These are phyloP conservation scores for Deilephila elpenor DNA, from an alignment of 2,888 invertebrate species.

Conservation along the genomic window DNA sequence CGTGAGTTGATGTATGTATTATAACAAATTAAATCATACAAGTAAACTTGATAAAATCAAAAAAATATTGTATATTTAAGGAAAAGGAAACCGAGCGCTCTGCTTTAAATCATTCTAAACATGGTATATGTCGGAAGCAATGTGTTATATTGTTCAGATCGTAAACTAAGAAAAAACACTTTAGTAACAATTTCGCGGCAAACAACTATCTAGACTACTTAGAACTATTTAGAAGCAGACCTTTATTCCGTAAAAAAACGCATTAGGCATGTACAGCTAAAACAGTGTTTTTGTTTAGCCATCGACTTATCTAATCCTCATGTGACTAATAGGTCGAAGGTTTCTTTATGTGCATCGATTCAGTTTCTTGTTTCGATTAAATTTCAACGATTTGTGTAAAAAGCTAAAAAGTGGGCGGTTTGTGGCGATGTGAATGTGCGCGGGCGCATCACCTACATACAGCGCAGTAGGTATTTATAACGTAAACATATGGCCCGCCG, in stretches of 20 bases:
- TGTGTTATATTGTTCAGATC: not conserved
- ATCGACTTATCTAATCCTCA: no score
- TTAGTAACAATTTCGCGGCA: constrained; percentile 2
- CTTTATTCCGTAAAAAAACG: no score
- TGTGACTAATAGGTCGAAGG: not conserved
- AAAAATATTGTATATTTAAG: not conserved
- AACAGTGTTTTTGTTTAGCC: no score
- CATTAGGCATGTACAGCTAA: no score
- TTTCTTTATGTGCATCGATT: not conserved
- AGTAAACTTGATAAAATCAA: not conserved
- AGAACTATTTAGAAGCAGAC: not conserved
- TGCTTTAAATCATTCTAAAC: not conserved
- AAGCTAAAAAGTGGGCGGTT: constrained; percentile 67
- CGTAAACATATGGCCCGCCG: constrained; percentile 76
- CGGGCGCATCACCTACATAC: constrained; percentile 61
- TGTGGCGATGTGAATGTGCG: constrained; percentile 68
- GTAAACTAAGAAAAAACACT: not conserved
- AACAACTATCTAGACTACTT: constrained; percentile 10
- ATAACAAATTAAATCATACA: no score
- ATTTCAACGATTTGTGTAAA: constrained; percentile 37
- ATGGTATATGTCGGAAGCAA: constrained; percentile 5
- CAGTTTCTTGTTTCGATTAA: not conserved
- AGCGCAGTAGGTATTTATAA: constrained; percentile 69
- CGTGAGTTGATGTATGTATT: no score
- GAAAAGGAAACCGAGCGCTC: not conserved